Percentiles rank a stretch among this genome's conserved stretches.
phyloP scores from a whole-genome alignment of 2,113 vertebrate species.

The Eonycteris spelaea region DNA sequence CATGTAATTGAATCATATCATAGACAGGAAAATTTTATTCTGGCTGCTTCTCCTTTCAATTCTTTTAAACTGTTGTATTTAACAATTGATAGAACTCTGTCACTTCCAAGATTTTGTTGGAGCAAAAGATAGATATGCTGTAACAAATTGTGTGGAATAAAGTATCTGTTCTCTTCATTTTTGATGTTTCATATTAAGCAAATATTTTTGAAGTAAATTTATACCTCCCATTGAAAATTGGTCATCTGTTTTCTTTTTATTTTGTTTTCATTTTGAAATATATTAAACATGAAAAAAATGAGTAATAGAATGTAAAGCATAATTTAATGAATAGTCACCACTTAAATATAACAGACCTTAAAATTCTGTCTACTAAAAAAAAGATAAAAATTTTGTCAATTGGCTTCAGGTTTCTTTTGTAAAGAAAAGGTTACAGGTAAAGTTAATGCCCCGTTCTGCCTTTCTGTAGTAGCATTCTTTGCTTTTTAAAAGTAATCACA shows the following conservation, averaged over 20 bases:
- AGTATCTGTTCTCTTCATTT: not conserved
- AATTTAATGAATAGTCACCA: not conserved
- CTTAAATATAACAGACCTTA: not conserved
- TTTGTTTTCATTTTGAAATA: slow-evolving; percentile 33
- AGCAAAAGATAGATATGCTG: not conserved
- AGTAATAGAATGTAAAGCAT: not conserved
- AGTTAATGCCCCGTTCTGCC: not conserved
- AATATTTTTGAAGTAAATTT: slow-evolving; percentile 6
- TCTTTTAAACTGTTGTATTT: not conserved
- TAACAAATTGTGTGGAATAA: not conserved
- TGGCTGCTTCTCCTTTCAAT: not conserved
- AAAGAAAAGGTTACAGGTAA: not conserved
- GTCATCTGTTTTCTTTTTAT: not conserved
- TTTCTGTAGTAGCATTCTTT: not conserved
- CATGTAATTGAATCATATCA: not conserved
- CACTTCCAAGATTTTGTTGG: not conserved
- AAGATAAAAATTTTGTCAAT: not conserved
- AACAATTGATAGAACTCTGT: not conserved
- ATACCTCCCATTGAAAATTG: not conserved
- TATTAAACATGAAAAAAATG: not conserved
- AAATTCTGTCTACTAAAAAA: not conserved
- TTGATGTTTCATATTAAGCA: slow-evolving; percentile 7
- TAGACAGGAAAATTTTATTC: not conserved
- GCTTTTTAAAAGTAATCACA: not conserved
- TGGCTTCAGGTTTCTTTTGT: not conserved